Base-by-base conservation (phyloP, 2,797 vertebrate genomes). In the Karalla daura region DNA sequence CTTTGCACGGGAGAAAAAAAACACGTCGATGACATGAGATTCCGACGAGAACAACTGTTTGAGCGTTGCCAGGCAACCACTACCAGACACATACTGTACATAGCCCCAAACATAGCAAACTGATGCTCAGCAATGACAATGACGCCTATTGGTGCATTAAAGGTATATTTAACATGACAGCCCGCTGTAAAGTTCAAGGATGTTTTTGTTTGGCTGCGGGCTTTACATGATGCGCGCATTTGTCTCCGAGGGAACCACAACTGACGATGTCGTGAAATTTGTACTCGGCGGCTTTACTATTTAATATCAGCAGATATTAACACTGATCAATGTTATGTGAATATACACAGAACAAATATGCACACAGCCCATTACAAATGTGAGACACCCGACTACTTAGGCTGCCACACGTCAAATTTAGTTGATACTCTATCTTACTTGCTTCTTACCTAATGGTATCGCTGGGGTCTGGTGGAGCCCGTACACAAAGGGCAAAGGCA, bases 31-130 rank as follows among this genome's bases (percentile, higher is more conserved):
- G 67, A 78, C 76, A 63, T 44, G 54, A 74, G 47, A 75, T 74
- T 70, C 60, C 61, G 52, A 44, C 53, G 51, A 79, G 79, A 85
- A 78, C 85, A 87, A 78, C 69, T 83, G 88, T 89, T 84, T 85
- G 37, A 76, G 54, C 7, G 85, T 91, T 89, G 78, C 86, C 63
- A 76, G 80, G 86, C 63, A 89, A 90, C 86, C 46, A 35, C 60
- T 82, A 65, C 45, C 66, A 88, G 70, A 76, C 74, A 85, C 74
- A 86, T 62, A 62, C 59, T 62, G 51, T 74, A 59, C 77, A 76
- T 65, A 80, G 67, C 32, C 62, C 80, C 64, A 61, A 69, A 82
- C 78, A 85, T 85, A 80, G 69, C 74, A 77, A 79, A 69, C 74
- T 75, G 77, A 81, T 80, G 76, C 79, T 80, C 52, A 73, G 78